Evolutionary conservation across 1,140 invertebrate species (phyloP).

Genomic region (Caenorhabditis elegans): DNA sequence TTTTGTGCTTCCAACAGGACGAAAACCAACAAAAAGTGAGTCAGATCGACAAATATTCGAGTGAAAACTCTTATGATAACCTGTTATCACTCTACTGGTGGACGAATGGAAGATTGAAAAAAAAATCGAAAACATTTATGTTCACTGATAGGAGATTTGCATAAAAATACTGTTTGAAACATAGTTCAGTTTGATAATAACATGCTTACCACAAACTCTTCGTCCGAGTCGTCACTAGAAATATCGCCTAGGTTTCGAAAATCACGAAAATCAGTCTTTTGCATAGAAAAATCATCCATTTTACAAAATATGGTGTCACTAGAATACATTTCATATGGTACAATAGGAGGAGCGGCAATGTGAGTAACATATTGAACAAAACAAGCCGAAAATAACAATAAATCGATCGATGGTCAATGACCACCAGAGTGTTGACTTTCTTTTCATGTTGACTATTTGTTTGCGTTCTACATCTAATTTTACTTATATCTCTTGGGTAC

Average conservation of each 20-base stretch:
- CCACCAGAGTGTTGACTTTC: not conserved
- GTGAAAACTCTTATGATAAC: constrained; percentile 20
- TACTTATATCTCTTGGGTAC: not conserved
- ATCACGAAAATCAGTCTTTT: not conserved
- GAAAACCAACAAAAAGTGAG: constrained; percentile 24
- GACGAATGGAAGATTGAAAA: not conserved
- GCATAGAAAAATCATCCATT: not conserved
- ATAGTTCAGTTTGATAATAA: too few relatives aligned
- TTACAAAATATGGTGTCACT: not conserved
- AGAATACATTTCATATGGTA: not conserved
- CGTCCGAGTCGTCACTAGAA: not conserved
- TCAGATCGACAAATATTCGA: constrained; percentile 15
- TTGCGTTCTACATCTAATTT: not conserved
- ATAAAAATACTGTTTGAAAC: not conserved
- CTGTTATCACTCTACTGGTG: not conserved
- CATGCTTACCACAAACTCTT: constrained; percentile 1
- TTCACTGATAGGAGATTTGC: not conserved
- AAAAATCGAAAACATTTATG: not conserved
- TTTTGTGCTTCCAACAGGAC: not conserved
- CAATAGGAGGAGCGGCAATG: not conserved
- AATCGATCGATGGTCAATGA: constrained; percentile 20
- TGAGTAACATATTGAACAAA: not conserved
- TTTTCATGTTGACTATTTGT: constrained; percentile 1
- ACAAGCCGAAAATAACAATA: constrained; percentile 18
- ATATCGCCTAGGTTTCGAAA: not conserved